Evolutionary conservation across 2,113 vertebrate genomes (phyloP).

Genomic region (Leptobrachium ailaonicum): DNA sequence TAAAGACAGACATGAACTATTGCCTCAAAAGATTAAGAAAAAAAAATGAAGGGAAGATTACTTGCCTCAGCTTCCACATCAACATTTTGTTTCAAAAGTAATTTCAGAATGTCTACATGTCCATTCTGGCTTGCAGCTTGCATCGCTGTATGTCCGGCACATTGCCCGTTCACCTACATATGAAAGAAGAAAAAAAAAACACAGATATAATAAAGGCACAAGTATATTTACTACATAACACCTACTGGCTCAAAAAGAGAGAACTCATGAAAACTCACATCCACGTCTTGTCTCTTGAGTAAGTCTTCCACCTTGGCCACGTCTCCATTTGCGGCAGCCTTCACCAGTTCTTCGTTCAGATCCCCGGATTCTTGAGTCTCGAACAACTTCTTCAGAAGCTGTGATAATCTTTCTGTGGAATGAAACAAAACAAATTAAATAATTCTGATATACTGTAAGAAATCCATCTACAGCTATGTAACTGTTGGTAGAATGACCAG

Average conservation of each 20-base stretch:
- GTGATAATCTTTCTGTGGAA: conserved; percentile 88
- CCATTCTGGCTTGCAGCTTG: conserved; percentile 98
- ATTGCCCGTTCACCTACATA: conserved; percentile 93
- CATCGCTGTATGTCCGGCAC: conserved; percentile 98
- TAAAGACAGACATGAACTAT: background rate
- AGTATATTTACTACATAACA: background rate
- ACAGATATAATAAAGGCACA: too few species aligned
- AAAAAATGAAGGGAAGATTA: too few species aligned
- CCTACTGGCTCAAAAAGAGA: background rate
- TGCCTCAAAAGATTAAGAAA: too few species aligned
- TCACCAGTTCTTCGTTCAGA: conserved; percentile 97
- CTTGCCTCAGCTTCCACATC: conserved; percentile 97
- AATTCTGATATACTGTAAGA: too few species aligned
- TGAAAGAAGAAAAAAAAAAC: background rate
- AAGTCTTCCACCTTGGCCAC: conserved; percentile 98
- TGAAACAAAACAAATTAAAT: conserved; percentile 35
- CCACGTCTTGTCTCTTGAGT: conserved; percentile 93
- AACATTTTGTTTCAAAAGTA: conserved; percentile 95
- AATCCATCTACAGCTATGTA: too few species aligned
- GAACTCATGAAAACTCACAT: conserved; percentile 70
- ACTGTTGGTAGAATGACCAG: too few species aligned
- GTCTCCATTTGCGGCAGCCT: conserved; percentile 96
- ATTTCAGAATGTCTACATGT: conserved; percentile 94
- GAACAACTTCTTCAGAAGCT: conserved; percentile 96
- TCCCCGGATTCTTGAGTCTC: conserved; percentile 98